Percentiles rank a stretch among this genome's conserved stretches.
phyloP scores from a whole-genome alignment of 2,797 vertebrate species.

The Typhlichthys subterraneus region DNA sequence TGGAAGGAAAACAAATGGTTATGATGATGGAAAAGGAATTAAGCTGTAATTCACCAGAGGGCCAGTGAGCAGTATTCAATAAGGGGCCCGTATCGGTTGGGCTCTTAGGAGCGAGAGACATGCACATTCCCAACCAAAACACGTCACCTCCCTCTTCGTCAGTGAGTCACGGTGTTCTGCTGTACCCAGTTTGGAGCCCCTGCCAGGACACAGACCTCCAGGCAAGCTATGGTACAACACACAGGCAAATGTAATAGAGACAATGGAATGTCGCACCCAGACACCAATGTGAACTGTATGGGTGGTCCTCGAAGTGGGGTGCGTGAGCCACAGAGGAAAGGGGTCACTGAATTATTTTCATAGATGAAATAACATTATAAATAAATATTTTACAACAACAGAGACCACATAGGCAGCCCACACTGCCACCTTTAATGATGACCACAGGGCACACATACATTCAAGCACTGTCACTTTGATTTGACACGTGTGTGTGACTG shows the following conservation, averaged over 20 bases:
- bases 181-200: conserved; percentile 32
- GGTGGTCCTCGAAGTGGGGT: too few species aligned
- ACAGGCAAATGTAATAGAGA: background rate
- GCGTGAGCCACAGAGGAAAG: too few species aligned
- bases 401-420: background rate
- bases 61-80: conserved; percentile 56
- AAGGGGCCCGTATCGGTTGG: conserved; percentile 35
- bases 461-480: conserved; percentile 67
- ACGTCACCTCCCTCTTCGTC: conserved; percentile 70
- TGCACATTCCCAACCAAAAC: conserved; percentile 64
- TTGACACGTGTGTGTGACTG: conserved; percentile 67
- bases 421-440: conserved; percentile 14
- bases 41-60: conserved; percentile 70
- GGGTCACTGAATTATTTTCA: too few species aligned
- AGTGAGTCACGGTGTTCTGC: conserved; percentile 59
- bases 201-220: background rate
- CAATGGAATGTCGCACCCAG: too few species aligned
- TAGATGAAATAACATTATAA: too few species aligned
- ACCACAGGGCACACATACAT: conserved; percentile 29
- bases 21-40: conserved; percentile 77
- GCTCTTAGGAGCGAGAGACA: conserved; percentile 48
- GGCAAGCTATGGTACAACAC: background rate
- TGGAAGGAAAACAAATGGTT: conserved; percentile 75
- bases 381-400: conserved; percentile 6
- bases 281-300: too few species aligned